Evolutionary conservation across 2,888 invertebrate species (phyloP).

Genomic region (Hypselothyrea guttata): DNA sequence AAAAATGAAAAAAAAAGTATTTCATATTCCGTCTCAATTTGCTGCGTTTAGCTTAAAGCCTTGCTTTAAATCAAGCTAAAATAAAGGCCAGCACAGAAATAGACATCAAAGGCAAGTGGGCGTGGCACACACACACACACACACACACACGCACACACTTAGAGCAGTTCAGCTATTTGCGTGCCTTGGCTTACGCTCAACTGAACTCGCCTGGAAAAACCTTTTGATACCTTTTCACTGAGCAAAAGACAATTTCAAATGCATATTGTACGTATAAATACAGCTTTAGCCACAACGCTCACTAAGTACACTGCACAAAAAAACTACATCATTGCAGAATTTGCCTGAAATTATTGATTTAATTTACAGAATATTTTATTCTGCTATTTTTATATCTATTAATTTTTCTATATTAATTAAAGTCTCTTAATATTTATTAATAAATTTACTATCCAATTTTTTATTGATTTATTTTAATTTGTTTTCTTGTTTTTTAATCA

Average conservation of each 20-base stretch:
- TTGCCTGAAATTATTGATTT: too few species aligned
- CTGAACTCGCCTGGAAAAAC: conserved; percentile 35
- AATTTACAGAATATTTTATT: too few species aligned
- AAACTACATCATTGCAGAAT: too few species aligned
- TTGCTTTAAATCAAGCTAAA: conserved; percentile 51
- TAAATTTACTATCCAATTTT: too few species aligned
- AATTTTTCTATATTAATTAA: too few species aligned
- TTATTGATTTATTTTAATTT: too few species aligned
- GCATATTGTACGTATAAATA: not conserved
- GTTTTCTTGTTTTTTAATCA: too few species aligned
- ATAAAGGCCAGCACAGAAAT: conserved; percentile 49
- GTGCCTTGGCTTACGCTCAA: conserved; percentile 58
- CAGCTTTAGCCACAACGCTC: too few species aligned
- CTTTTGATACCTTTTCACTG: conserved; percentile 52
- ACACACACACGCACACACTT: conserved; percentile 12
- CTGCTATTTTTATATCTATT: too few species aligned
- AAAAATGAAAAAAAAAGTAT: too few species aligned
- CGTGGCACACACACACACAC: conserved; percentile 26
- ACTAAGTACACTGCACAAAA: conserved; percentile 5
- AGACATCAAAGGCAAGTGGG: conserved; percentile 62
- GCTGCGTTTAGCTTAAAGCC: conserved; percentile 37
- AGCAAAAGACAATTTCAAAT: conserved; percentile 27
- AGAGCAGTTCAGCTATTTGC: conserved; percentile 76
- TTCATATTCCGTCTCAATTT: conserved; percentile 45
- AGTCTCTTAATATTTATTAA: too few species aligned